Evolutionary conservation across 1,140 invertebrate species (phyloP).

Genomic region (Nasonia vitripennis): DNA sequence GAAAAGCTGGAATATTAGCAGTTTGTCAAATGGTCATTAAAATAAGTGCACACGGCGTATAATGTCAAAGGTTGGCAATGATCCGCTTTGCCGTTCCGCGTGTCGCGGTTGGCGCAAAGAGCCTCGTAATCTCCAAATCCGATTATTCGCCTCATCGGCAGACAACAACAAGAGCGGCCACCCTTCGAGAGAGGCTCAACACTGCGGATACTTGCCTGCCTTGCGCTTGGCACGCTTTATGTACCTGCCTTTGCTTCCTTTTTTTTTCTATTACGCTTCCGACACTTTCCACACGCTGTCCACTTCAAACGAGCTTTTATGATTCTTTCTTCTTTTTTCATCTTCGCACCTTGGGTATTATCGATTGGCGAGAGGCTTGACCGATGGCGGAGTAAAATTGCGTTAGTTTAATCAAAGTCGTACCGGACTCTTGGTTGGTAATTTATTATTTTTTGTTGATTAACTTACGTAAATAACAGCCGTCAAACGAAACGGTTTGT

Average conservation of each 20-base stretch:
- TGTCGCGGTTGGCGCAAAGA: constrained; percentile 57
- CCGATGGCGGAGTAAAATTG: no score
- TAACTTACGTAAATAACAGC: no score
- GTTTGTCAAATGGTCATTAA: constrained; percentile 30
- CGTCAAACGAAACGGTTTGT: no score
- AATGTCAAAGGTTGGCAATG: constrained; percentile 28
- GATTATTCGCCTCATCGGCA: constrained; percentile 72
- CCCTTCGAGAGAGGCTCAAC: constrained; percentile 55
- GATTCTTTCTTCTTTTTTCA: background rate
- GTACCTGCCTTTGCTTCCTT: background rate
- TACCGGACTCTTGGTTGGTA: no score
- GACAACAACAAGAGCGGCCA: constrained; percentile 67
- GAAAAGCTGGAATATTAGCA: constrained; percentile 1
- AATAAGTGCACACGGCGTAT: constrained; percentile 19
- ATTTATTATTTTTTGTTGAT: no score
- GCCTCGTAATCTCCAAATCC: constrained; percentile 70
- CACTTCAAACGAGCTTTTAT: constrained; percentile 9
- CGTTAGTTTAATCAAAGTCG: no score
- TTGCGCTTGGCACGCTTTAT: background rate
- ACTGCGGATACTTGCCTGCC: constrained; percentile 37
- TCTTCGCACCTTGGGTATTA: background rate
- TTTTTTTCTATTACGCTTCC: constrained; percentile 30
- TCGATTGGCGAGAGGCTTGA: background rate
- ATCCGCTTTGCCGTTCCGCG: constrained; percentile 44
- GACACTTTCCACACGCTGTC: constrained; percentile 25